Evolutionary conservation across 2,113 vertebrate species (phyloP), one percentile per base, ranked within the genome.

Genomic region (Aegypius monachus): DNA sequence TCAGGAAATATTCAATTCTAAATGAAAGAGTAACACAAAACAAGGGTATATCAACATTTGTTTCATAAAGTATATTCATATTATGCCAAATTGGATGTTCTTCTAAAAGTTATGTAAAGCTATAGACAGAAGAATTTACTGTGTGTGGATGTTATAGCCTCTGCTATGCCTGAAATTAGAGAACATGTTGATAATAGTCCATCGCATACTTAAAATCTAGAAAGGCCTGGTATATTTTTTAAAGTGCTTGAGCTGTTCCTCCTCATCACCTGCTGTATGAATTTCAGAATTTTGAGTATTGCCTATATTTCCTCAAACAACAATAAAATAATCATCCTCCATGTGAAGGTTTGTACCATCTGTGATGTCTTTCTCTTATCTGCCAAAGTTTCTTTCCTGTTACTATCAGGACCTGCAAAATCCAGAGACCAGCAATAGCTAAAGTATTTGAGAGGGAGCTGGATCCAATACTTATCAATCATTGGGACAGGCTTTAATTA

Each of bases 401-500:
- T 77, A 25, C 36, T 68, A 15, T 40, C 9, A 29, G 16, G 13
- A 59, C 13, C 10, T 67, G 58, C 11, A 82, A 88, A 91, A 85
- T 84, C 34, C 48, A 79, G 58, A 68, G 36, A 62, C 23, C 34
- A 71, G 25, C 67, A 90, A 50, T 8, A 83, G 52, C 59, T 91
- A 48, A 95, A 91, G 10, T 93, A 22, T 81, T 61, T 61, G 40
- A 85, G 65, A 45, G 11, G 52, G 25, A 48, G 43, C 18, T 84
- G 70, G 52, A 95, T 91, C 29, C 83, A 93, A 89, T 91, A 89
- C 25, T 31, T 95, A 91, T 75, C 91, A 91, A 80, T 91, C 91
- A 87, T 4, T 38, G 34, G 80, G 73, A 95, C 83, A 93, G 77
- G 15, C 34, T 95, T 89, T 93, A 96, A 93, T 94, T 95, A 81